Percentiles rank a stretch among this genome's conserved stretches.
phyloP scores from a whole-genome alignment of 1,140 invertebrate species.

The Drosophila nasuta region DNA sequence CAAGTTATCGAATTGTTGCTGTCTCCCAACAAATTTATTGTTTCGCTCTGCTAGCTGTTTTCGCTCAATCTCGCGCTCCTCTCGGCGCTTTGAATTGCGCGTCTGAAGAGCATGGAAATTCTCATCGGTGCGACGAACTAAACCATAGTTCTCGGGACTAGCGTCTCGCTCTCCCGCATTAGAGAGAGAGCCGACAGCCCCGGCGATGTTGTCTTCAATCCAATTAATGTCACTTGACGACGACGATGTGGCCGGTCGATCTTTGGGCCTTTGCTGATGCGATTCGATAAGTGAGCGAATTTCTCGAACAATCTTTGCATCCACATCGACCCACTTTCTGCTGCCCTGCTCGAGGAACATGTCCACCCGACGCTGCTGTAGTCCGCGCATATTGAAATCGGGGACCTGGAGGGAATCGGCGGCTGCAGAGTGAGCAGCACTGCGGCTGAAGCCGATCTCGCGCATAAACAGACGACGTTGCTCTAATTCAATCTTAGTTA shows the following conservation, averaged over 20 bases:
- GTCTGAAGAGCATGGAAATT: not conserved
- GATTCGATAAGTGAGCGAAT: conserved; percentile 32
- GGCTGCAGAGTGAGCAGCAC: conserved; percentile 48
- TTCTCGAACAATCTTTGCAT: conserved; percentile 36
- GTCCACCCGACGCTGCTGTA: conserved; percentile 38
- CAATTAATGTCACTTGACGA: conserved; percentile 63
- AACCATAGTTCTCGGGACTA: conserved; percentile 11
- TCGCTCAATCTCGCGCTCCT: not conserved
- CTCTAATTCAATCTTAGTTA: conserved; percentile 31
- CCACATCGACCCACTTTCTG: conserved; percentile 31
- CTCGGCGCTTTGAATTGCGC: not conserved
- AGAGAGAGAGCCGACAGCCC: not conserved
- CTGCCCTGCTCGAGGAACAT: conserved; percentile 52
- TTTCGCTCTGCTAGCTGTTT: not conserved
- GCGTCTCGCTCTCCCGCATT: not conserved
- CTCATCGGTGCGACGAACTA: conserved; percentile 10
- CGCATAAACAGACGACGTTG: conserved; percentile 46
- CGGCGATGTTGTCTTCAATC: conserved; percentile 18
- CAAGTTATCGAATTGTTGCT: not conserved
- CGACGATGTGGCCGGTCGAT: conserved; percentile 39
- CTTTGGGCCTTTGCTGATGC: not conserved
- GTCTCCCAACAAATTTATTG: not conserved
- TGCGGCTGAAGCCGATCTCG: conserved; percentile 48
- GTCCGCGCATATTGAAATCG: conserved; percentile 49
- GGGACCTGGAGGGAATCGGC: conserved; percentile 29